Evolutionary conservation across 2,113 vertebrate species (phyloP).

Genomic region (Tragelaphus imberbis): DNA sequence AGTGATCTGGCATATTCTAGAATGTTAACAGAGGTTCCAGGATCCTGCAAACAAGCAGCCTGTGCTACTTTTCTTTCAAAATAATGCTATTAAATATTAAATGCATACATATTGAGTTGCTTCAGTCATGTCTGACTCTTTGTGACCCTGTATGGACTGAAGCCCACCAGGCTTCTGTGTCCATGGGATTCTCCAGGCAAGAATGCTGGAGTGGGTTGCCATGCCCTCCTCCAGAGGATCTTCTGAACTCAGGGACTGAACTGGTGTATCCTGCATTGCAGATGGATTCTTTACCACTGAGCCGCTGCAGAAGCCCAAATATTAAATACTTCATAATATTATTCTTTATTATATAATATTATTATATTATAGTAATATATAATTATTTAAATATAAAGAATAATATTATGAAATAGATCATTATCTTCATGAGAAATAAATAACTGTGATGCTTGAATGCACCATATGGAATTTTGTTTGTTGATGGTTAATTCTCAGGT

Average conservation of each 20-base stretch:
- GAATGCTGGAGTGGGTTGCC: background rate
- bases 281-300: background rate
- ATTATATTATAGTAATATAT: background rate
- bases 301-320: fast-evolving
- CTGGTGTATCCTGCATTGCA: background rate
- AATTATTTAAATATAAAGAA: background rate
- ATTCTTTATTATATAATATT: background rate
- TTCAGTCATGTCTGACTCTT: background rate
- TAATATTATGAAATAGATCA: background rate
- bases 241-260: background rate
- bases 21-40: background rate
- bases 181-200: background rate
- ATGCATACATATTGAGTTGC: background rate
- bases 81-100: background rate
- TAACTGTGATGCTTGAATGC: background rate
- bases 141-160: background rate
- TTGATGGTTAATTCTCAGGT: background rate
- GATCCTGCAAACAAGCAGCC: background rate
- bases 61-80: background rate
- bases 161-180: background rate
- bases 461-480: background rate
- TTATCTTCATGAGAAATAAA: background rate
- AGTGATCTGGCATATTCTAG: background rate
- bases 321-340: background rate
- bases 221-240: background rate